Evolutionary conservation across 2,888 invertebrate genomes (phyloP), one percentile per base, ranked within the genome.

Genomic region (Apoda limacodes): DNA sequence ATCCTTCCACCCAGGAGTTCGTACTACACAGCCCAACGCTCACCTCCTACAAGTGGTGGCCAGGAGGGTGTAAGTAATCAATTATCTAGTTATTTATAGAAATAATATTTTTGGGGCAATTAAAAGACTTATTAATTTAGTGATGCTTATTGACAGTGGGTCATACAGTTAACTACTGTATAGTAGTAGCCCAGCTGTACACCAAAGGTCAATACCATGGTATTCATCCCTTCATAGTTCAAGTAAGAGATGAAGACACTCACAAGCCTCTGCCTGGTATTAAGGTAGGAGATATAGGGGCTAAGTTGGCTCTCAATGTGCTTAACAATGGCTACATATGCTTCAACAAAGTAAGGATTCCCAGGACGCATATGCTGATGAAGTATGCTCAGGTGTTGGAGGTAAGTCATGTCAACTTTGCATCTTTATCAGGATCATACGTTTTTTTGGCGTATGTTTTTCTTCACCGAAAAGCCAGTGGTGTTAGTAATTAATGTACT

Each of bases 21-120:
- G 67, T 96, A 17, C 61, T 98, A 5, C 85, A 96, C 57, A 91
- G 90, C 32, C 97, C 97, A 0, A 89, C 88, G 0, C 66, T 95
- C 6, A 93, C 93, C 0, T 86, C 96, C 0, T 92, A 92, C 57
- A 98, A 98, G 74, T 97, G 95, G 95, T 97, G 96, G 97, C 95
- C 96, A 10, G 97, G 96, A 22, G 91, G 93, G 57, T 83, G 95
- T 95, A 76, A 86, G 92, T 86, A 35, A 11, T n/a, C n/a, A n/a
- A n/a, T n/a, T n/a, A n/a, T n/a, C n/a, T n/a, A n/a, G n/a, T n/a
- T n/a, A n/a, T n/a, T n/a, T n/a, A n/a, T n/a, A n/a, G n/a, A n/a
- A n/a, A n/a, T n/a, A n/a, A n/a, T n/a, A n/a, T n/a, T n/a, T n/a
- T n/a, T n/a, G n/a, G 17, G 17, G 17, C 17, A 17, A 17, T 4